Evolutionary conservation across 2,797 vertebrate genomes (phyloP).

Genomic region (Clarias laeviceps): DNA sequence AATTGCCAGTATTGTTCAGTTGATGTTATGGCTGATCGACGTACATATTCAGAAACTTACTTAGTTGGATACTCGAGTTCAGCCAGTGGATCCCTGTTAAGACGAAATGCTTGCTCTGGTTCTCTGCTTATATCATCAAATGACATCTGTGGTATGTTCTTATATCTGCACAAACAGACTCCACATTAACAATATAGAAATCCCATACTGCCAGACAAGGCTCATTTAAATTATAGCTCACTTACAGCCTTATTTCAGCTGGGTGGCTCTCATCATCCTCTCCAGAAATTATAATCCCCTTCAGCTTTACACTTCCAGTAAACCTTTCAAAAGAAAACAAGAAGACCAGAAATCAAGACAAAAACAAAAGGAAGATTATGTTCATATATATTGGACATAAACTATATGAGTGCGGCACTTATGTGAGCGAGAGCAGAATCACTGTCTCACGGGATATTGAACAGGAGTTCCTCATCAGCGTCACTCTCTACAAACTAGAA

Average conservation of each 20-base stretch:
- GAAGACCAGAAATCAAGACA: constrained; percentile 5
- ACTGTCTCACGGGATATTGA: constrained; percentile 92
- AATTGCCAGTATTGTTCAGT: too few relatives aligned
- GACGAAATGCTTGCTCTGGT: constrained; percentile 89
- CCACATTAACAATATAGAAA: neutral
- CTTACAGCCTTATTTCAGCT: constrained; percentile 93
- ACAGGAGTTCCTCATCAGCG: constrained; percentile 92
- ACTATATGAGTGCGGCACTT: neutral
- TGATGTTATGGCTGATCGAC: too few relatives aligned
- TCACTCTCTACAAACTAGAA: constrained; percentile 94
- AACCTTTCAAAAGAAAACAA: constrained; percentile 76
- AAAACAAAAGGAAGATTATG: neutral
- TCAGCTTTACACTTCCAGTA: constrained; percentile 92
- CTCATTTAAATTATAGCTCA: constrained; percentile 61
- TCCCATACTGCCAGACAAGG: neutral
- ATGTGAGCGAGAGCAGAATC: neutral
- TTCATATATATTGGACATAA: neutral
- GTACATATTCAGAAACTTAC: constrained; percentile 67
- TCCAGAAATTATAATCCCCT: constrained; percentile 90
- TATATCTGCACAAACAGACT: constrained; percentile 77
- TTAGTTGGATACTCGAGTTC: constrained; percentile 95
- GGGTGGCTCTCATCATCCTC: constrained; percentile 88
- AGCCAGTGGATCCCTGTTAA: constrained; percentile 85
- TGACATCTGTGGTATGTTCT: constrained; percentile 96
- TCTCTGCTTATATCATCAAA: constrained; percentile 91